Conservation (phyloP, 30 jellyfish, hydroid and myxozoan species). For the Mastigias papua region DNA sequence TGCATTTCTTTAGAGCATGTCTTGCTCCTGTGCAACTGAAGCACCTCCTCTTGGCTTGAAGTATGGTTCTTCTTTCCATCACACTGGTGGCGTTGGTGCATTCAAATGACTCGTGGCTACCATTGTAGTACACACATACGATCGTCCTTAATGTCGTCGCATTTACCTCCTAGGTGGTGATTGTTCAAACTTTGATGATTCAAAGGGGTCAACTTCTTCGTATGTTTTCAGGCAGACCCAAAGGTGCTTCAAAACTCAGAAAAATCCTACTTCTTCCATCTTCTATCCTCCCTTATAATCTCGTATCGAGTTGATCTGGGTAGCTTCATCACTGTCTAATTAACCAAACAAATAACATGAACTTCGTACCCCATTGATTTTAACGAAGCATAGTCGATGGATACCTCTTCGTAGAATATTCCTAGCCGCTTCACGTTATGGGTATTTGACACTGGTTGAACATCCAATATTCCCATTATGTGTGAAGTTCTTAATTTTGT, state of each 20-base stretch:
- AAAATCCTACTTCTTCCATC: conserved; percentile 46
- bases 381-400: conserved; percentile 55
- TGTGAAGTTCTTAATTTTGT: conserved; percentile 20
- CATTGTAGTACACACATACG: conserved; percentile 36
- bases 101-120: conserved; percentile 50
- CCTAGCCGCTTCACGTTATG: conserved; percentile 45
- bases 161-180: conserved; percentile 16
- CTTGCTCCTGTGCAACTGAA: conserved; percentile 59
- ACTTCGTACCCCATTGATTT: conserved; percentile 56
- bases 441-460: conserved; percentile 46
- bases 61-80: conserved; percentile 36
- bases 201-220: conserved; percentile 61
- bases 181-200: background rate
- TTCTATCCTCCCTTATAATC: conserved; percentile 56
- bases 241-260: conserved; percentile 21
- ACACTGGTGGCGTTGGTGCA: conserved; percentile 33
- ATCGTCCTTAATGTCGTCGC: conserved; percentile 27
- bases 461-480: conserved; percentile 42
- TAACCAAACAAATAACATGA: conserved; percentile 50
- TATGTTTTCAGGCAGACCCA: conserved; percentile 57
- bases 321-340: conserved; percentile 56
- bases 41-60: conserved; percentile 33
- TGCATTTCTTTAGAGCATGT: conserved; percentile 40
- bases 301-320: conserved; percentile 55
- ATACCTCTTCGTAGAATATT: conserved; percentile 60